Conservation (phyloP, 2,797 vertebrate species). For the Ceryle rudis region DNA sequence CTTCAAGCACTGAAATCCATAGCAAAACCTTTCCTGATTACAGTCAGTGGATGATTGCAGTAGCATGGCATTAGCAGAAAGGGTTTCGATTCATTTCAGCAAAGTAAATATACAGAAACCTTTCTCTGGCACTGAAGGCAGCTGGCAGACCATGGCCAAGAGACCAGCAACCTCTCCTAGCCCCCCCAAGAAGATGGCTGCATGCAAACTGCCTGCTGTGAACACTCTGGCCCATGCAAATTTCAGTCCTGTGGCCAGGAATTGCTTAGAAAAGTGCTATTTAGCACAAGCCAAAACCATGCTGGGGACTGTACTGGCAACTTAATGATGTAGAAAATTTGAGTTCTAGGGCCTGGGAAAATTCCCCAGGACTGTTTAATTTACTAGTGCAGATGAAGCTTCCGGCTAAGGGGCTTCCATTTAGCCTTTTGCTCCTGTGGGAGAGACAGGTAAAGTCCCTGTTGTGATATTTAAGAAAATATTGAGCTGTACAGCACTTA, state of each 20-base stretch:
- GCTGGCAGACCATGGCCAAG: background rate
- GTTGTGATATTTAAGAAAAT: background rate
- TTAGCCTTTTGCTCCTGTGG: background rate
- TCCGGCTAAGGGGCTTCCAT: background rate
- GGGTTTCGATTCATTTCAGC: background rate
- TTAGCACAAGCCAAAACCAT: constrained; percentile 26
- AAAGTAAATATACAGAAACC: background rate
- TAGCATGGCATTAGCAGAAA: background rate
- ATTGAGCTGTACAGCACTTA: background rate
- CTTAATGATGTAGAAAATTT: constrained; percentile 52
- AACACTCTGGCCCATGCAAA: background rate
- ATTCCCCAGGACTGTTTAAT: background rate
- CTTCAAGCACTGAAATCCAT: background rate
- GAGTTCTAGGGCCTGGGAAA: constrained; percentile 13
- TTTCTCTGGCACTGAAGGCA: background rate
- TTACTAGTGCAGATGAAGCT: background rate
- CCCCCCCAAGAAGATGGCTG: background rate
- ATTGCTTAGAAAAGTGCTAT: background rate
- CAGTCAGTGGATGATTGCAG: background rate
- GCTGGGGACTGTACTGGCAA: background rate
- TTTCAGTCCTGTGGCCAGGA: background rate
- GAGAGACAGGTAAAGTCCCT: background rate
- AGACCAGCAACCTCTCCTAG: background rate
- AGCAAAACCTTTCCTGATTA: background rate
- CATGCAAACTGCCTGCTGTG: background rate